A percentile compares a stretch with the other conserved stretches of the same genome.
These are phyloP conservation scores for Antheraea pernyi DNA, from an alignment of 1,140 invertebrate genomes.

Conservation along the genomic window DNA sequence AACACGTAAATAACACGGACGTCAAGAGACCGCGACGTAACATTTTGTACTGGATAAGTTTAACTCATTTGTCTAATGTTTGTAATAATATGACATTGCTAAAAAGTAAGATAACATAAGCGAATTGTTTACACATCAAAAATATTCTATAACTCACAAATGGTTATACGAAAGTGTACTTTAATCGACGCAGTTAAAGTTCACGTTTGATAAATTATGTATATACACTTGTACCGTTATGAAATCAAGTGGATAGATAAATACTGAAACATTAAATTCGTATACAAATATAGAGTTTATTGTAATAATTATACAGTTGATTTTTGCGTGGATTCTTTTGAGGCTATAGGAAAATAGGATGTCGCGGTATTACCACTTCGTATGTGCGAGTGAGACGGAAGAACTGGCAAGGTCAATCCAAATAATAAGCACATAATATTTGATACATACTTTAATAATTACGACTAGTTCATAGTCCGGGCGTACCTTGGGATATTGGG, in stretches of 20 bases:
- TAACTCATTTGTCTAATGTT: constrained; percentile 34
- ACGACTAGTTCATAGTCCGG: neutral
- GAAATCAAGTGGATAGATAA: constrained; percentile 41
- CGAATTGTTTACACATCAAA: constrained; percentile 13
- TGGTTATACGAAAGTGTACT: constrained; percentile 23
- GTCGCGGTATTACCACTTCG: constrained; percentile 19
- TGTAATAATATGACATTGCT: constrained; percentile 68
- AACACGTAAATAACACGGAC: neutral
- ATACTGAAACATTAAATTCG: constrained; percentile 45
- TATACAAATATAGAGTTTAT: constrained; percentile 36
- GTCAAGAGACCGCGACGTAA: neutral
- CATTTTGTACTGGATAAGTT: constrained; percentile 30
- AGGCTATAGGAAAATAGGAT: constrained; percentile 54
- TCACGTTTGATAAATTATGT: constrained; percentile 10
- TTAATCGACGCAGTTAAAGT: constrained; percentile 17
- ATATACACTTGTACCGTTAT: constrained; percentile 23
- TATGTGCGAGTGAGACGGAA: constrained; percentile 46
- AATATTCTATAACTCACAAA: constrained; percentile 21
- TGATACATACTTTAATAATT: neutral
- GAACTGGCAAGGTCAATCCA: constrained; percentile 51
- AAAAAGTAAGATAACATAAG: constrained; percentile 61
- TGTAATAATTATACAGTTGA: constrained; percentile 24
- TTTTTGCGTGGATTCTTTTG: constrained; percentile 7
- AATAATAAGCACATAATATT: constrained; percentile 29
- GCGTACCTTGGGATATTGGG: neutral